phyloP scores from a whole-genome alignment of 1,140 invertebrate species.

The Heliconius himera region DNA sequence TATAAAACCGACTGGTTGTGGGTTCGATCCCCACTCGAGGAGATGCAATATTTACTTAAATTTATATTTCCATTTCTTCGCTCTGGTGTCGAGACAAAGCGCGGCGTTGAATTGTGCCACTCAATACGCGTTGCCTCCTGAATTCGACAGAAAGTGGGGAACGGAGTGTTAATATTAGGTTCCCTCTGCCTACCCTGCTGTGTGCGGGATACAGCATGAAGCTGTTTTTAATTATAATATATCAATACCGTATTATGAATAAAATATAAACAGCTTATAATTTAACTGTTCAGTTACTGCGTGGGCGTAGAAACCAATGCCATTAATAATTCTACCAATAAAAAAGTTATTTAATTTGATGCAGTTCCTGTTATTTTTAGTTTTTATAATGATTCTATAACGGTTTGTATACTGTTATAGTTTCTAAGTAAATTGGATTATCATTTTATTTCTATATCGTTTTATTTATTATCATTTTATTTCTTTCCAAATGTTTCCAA shows the following conservation, averaged over 20 bases:
- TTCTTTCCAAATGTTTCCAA: background rate
- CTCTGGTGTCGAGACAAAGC: too few species aligned
- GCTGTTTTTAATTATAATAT: background rate
- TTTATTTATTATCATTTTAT: background rate
- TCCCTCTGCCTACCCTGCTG: too few species aligned
- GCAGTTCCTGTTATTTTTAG: conserved; percentile 21
- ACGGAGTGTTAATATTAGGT: too few species aligned
- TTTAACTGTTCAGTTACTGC: background rate
- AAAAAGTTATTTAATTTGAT: conserved; percentile 41
- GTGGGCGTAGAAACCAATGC: conserved; percentile 41
- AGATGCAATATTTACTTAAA: too few species aligned
- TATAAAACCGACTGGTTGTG: too few species aligned
- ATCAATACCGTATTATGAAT: background rate
- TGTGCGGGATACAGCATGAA: too few species aligned
- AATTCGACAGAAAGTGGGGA: too few species aligned
- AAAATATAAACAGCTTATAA: conserved; percentile 4
- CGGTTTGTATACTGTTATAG: background rate
- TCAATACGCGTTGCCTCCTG: too few species aligned
- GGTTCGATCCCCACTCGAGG: too few species aligned
- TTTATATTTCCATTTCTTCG: too few species aligned
- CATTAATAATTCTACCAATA: conserved; percentile 36
- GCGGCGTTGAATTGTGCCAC: too few species aligned
- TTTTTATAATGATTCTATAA: background rate
- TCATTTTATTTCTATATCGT: background rate
- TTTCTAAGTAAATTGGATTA: background rate